Evolutionary conservation across 1,140 invertebrate genomes (phyloP), one percentile per base, ranked within the genome.

Genomic region (Carposina sasakii): DNA sequence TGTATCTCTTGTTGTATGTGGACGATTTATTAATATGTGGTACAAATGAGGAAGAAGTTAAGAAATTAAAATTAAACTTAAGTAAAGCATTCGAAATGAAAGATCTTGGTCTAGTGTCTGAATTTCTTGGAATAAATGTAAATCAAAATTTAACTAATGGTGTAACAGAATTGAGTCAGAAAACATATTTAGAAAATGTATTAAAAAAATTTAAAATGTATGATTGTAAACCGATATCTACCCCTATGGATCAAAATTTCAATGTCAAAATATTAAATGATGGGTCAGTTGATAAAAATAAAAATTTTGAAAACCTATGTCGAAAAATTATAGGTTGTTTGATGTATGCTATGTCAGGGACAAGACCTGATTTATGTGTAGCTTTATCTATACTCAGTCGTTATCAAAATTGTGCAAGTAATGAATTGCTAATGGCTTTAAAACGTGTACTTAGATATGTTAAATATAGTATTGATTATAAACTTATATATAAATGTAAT

Each of bases 391-490:
- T 58, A 36, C 43, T 75, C 1, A 67, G 60, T 37, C 39, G 71
- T 34, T 76, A 48, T 48, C 67, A 73, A 54, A 21, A 46, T 16
- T 48, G 44, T 28, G 54, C 62, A 9, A 48, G 33, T 51, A 44
- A 65, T 36, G 43, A 54, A 22, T 26, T 69, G 20, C 65, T 37
- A 36, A 62, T 62, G 46, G 50, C 44, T 21, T 39, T 60, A 39
- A 62, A 69, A 21, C 36, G 63, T 39, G 48, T 74, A 10, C 39
- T 76, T 15, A 64, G 67, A 55, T 76, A 75, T 54, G 21, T 75
- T 21, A 62, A 64, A 39, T 34, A 41, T 12, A 73, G 63, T 8
- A 26, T 60, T 28, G 26, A 67, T 33, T 13, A 31, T 6, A 58
- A 54, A 15, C 48, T 61, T 10, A 28, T 44, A 5, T 54, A 39